Conservation (phyloP, 1,140 invertebrate genomes). For the Zaprionus nigranus region DNA sequence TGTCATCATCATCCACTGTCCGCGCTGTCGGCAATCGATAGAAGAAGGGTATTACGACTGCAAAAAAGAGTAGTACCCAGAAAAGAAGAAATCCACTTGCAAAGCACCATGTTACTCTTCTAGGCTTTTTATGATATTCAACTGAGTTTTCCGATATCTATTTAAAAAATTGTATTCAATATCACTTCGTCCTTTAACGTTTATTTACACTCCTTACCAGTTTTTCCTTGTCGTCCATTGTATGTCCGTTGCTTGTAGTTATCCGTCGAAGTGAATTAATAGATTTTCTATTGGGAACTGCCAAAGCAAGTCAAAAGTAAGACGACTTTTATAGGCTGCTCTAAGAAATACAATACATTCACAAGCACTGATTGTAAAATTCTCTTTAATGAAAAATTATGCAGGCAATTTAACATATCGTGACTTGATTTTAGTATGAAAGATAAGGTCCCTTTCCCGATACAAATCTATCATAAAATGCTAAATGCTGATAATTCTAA, state of each 20-base stretch:
- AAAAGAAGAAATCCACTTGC: constrained; percentile 61
- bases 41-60: constrained; percentile 63
- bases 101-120: constrained; percentile 51
- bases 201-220: constrained; percentile 8
- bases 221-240: constrained; percentile 30
- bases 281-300: constrained; percentile 4
- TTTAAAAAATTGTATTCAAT: background rate
- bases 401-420: constrained; percentile 14
- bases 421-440: background rate
- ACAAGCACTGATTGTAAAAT: background rate
- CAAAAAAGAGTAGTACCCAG: constrained; percentile 69
- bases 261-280: background rate
- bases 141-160: background rate
- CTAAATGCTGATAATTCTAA: background rate
- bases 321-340: background rate
- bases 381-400: constrained; percentile 11
- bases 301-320: background rate
- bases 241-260: too few relatives aligned
- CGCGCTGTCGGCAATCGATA: constrained; percentile 56
- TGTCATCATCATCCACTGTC: constrained; percentile 41
- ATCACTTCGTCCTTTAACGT: background rate
- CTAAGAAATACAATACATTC: background rate
- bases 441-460: background rate
- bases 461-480: background rate
- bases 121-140: background rate